These are phyloP conservation scores for Limnephilus auricula DNA, from an alignment of 2,888 invertebrate species.

Conservation along the genomic window DNA sequence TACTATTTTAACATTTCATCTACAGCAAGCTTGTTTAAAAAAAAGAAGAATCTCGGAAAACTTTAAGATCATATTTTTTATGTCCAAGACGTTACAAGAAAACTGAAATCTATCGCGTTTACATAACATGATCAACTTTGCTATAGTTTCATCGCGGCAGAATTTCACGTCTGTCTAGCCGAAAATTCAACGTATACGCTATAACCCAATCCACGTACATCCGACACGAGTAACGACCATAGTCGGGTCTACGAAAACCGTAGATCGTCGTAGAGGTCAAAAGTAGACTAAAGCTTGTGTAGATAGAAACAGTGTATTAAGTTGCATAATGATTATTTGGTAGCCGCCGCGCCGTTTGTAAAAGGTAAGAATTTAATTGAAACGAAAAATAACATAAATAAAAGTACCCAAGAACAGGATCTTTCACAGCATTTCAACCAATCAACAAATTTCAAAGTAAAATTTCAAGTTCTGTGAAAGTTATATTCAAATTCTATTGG, in stretches of 20 bases:
- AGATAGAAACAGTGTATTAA: background rate
- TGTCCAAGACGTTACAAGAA: background rate
- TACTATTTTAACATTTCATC: too few relatives aligned
- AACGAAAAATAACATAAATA: background rate
- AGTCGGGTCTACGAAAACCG: background rate
- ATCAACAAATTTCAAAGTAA: too few relatives aligned
- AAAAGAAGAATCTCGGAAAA: background rate
- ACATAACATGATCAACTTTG: background rate
- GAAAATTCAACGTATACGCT: background rate
- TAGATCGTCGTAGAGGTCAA: background rate
- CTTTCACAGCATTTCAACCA: too few relatives aligned
- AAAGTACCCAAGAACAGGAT: too few relatives aligned
- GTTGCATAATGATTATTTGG: background rate
- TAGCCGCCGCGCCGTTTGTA: background rate
- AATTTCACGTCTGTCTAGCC: background rate
- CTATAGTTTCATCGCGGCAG: background rate
- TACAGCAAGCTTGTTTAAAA: too few relatives aligned
- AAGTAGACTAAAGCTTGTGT: background rate
- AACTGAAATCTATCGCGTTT: background rate
- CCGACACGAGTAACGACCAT: background rate
- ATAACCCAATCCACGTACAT: background rate
- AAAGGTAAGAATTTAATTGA: background rate
- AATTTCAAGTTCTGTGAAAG: too few relatives aligned
- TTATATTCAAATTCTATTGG: too few relatives aligned
- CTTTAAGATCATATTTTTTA: background rate